Conservation (phyloP, 2,113 vertebrate genomes). For the Paedocypris sp. region DNA sequence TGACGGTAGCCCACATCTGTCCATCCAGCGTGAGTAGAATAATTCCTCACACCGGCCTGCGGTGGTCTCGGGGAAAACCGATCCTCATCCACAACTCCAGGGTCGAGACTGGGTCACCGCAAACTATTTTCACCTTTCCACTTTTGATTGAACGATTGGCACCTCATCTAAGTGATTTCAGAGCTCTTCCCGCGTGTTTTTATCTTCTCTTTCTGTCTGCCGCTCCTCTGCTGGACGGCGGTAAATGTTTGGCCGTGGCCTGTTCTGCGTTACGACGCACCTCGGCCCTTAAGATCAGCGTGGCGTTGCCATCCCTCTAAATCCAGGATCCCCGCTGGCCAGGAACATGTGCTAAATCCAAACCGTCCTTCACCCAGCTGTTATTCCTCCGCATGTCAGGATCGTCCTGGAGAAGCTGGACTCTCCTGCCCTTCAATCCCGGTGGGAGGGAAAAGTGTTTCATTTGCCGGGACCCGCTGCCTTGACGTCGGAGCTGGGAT, state of each 20-base stretch:
- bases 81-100: neutral
- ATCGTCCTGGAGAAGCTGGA: slow-evolving; percentile 31
- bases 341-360: slow-evolving; percentile 20
- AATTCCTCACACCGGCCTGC: neutral
- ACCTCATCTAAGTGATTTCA: neutral
- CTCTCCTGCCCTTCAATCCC: slow-evolving; percentile 43
- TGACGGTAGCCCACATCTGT: slow-evolving; percentile 16
- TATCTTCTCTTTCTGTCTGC: neutral
- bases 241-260: slow-evolving; percentile 17
- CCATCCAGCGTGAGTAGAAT: neutral
- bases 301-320: slow-evolving; percentile 4
- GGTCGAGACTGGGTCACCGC: neutral
- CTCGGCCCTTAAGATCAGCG: slow-evolving; percentile 5
- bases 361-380: slow-evolving; percentile 12
- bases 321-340: slow-evolving; percentile 14
- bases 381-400: slow-evolving; percentile 24
- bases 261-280: slow-evolving; percentile 24
- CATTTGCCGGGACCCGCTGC: slow-evolving; percentile 28
- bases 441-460: slow-evolving; percentile 25
- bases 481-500: slow-evolving; percentile 41
- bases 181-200: neutral
- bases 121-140: slow-evolving; percentile 8
- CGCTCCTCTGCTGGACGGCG: neutral
- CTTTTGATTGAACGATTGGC: slow-evolving; percentile 5
- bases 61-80: slow-evolving; percentile 7